These are phyloP conservation scores for Cephalotes varians DNA, from an alignment of 2,888 invertebrate genomes.

Conservation along the genomic window DNA sequence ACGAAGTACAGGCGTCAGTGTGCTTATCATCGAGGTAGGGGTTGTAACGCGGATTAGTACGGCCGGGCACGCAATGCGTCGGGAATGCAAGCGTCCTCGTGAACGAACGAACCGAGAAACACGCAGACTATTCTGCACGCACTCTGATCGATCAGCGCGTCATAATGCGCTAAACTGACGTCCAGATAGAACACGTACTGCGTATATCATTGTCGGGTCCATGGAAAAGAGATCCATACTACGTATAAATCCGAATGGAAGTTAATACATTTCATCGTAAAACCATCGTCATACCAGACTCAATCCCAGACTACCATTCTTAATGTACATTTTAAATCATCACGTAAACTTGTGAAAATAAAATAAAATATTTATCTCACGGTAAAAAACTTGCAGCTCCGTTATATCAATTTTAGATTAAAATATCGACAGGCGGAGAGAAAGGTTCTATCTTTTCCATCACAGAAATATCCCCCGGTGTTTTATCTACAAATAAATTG, in stretches of 20 bases:
- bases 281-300: neutral
- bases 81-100: slow-evolving; percentile 69
- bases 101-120: slow-evolving; percentile 72
- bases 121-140: slow-evolving; percentile 75
- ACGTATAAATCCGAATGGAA: neutral
- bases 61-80: slow-evolving; percentile 78
- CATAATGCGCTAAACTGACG: slow-evolving; percentile 70
- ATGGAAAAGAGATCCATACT: neutral
- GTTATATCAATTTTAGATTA: slow-evolving; percentile 20
- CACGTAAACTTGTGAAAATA: neutral
- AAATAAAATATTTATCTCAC: neutral
- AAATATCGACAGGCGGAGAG: neutral
- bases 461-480: neutral
- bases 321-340: neutral
- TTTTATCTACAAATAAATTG: slow-evolving; percentile 52
- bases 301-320: neutral
- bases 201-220: slow-evolving; percentile 12
- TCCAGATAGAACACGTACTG: slow-evolving; percentile 55
- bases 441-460: neutral
- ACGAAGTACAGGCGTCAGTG: slow-evolving; percentile 65
- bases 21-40: slow-evolving; percentile 69
- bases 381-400: neutral
- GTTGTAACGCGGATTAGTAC: slow-evolving; percentile 68
- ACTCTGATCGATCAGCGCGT: slow-evolving; percentile 76
- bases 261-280: neutral